Percentiles rank a stretch among this genome's conserved stretches.
These are phyloP conservation scores for Sebastes taczanowskii DNA, from an alignment of 2,797 vertebrate species.

Conservation along the genomic window DNA sequence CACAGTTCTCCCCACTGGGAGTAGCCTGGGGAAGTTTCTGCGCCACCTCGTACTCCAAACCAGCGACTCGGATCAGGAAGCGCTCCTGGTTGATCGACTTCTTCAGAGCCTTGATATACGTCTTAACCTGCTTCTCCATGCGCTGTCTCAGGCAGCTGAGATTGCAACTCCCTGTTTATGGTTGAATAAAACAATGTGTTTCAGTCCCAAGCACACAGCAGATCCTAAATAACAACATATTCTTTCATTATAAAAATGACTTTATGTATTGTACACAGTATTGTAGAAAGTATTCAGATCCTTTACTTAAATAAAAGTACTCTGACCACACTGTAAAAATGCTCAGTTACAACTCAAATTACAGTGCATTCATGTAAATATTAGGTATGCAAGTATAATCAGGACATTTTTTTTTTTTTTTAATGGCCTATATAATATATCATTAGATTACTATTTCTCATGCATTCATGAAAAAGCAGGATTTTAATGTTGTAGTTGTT, in stretches of 20 bases:
- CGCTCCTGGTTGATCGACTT: constrained; percentile 99
- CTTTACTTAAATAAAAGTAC: background rate
- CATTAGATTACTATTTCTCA: background rate
- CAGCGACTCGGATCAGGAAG: constrained; percentile 93
- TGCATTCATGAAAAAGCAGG: too few species aligned
- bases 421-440: background rate
- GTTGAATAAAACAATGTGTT: background rate
- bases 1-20: constrained; percentile 79
- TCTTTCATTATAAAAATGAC: background rate
- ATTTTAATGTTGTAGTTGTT: too few species aligned
- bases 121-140: constrained; percentile 94
- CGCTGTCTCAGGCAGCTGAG: constrained; percentile 93
- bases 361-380: too few species aligned
- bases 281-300: background rate
- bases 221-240: too few species aligned
- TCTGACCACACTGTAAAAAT: background rate
- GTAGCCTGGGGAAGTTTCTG: constrained; percentile 86
- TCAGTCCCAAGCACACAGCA: background rate
- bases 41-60: constrained; percentile 95
- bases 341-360: too few species aligned
- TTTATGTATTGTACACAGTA: background rate
- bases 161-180: constrained; percentile 87
- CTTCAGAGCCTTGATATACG: constrained; percentile 93
- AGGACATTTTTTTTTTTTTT: too few species aligned
- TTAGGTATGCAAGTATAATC: background rate